Conservation (phyloP, 2,797 vertebrate genomes). For the Anguilla anguilla region DNA sequence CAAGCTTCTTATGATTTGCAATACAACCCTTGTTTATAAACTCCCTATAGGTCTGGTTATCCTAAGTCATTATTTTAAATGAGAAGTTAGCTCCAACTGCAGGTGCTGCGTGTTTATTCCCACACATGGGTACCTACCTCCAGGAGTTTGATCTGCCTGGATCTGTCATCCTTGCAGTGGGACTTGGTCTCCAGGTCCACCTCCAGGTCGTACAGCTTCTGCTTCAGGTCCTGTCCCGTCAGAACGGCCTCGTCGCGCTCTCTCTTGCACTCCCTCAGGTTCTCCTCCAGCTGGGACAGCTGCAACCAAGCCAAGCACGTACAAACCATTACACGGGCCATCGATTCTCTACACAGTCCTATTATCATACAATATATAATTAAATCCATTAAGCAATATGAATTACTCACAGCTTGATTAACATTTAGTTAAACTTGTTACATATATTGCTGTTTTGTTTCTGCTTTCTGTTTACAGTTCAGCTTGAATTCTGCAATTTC, state of each 20-base stretch:
- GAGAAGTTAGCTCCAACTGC: not conserved
- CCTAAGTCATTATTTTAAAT: not conserved
- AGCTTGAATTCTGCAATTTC: constrained; percentile 30
- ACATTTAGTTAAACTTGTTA: not conserved
- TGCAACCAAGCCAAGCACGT: constrained; percentile 52
- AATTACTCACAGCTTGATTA: constrained; percentile 12
- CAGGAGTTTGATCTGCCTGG: constrained; percentile 83
- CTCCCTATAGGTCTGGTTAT: not conserved
- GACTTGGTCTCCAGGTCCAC: constrained; percentile 77
- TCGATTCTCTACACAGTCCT: not conserved
- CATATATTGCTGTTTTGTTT: not conserved
- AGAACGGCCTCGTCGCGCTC: constrained; percentile 83
- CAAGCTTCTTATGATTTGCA: not conserved
- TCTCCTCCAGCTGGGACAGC: constrained; percentile 81
- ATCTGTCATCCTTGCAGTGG: constrained; percentile 80
- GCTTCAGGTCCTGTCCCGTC: constrained; percentile 77
- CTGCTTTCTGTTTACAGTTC: not conserved
- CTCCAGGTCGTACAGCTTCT: constrained; percentile 83
- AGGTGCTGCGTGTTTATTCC: not conserved
- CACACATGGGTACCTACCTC: constrained; percentile 84
- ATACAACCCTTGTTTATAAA: not conserved
- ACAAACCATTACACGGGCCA: constrained; percentile 22
- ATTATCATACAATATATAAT: not conserved
- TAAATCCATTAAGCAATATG: not conserved
- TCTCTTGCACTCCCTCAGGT: constrained; percentile 77